These are phyloP conservation scores for Nannospalax galili DNA, from an alignment of 2,113 vertebrate genomes.

Conservation along the genomic window DNA sequence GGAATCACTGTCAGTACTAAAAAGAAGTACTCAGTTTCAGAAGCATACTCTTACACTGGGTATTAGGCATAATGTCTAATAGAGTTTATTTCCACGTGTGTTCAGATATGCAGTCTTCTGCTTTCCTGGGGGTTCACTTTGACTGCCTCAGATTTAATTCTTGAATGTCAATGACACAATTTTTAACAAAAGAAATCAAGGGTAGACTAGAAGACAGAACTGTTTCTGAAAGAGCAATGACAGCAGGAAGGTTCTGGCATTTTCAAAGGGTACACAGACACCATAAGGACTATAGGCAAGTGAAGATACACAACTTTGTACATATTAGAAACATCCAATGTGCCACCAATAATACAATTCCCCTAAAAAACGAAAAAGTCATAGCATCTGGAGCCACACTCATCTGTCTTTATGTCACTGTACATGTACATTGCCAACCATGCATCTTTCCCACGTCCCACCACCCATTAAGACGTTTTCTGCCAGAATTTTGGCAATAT, in stretches of 20 bases:
- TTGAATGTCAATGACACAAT: slow-evolving; percentile 70
- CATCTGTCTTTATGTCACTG: slow-evolving; percentile 58
- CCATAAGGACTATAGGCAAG: slow-evolving; percentile 68
- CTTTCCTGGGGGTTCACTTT: slow-evolving; percentile 1
- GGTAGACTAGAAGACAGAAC: slow-evolving; percentile 63
- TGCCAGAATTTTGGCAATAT: slow-evolving; percentile 73
- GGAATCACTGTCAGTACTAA: not conserved
- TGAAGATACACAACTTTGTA: slow-evolving; percentile 74
- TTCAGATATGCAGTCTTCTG: slow-evolving; percentile 33
- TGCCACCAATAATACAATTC: slow-evolving; percentile 67
- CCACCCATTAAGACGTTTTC: slow-evolving; percentile 58
- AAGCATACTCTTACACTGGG: not conserved
- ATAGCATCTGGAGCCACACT: slow-evolving; percentile 32
- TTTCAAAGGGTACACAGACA: slow-evolving; percentile 56
- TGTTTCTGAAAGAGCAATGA: slow-evolving; percentile 66
- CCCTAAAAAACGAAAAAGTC: slow-evolving; percentile 45
- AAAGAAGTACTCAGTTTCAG: not conserved
- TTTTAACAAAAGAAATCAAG: slow-evolving; percentile 63
- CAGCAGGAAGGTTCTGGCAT: slow-evolving; percentile 71
- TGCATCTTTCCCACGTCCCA: slow-evolving; percentile 45
- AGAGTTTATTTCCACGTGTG: not conserved
- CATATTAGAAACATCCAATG: slow-evolving; percentile 68
- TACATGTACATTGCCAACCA: slow-evolving; percentile 16
- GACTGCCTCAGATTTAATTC: slow-evolving; percentile 41
- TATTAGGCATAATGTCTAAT: slow-evolving; percentile 12